Conservation (phyloP, 2,797 vertebrate species). For the Forpus xanthops region DNA sequence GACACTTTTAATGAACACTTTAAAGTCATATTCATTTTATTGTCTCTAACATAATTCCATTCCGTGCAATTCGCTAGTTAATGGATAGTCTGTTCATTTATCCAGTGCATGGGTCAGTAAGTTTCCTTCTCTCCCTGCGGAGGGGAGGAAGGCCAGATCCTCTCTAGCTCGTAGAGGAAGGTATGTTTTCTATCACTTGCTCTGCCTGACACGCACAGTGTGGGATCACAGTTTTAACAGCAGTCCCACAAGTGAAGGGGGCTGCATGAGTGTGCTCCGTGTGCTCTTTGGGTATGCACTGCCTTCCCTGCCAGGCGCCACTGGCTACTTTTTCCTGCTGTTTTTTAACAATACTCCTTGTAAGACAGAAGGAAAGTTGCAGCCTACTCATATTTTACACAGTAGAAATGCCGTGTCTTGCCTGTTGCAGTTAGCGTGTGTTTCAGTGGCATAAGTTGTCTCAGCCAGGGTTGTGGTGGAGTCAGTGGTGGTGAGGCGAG, state of each 20-base stretch:
- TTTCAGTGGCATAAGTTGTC: neutral
- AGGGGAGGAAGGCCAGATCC: neutral
- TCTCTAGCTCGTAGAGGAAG: neutral
- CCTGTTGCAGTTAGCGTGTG: neutral
- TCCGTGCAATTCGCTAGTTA: neutral
- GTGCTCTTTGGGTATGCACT: neutral
- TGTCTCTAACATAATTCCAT: neutral
- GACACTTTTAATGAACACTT: conserved; percentile 4
- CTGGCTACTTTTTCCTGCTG: neutral
- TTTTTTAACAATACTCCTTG: neutral
- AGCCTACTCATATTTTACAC: neutral
- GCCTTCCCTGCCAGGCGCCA: neutral
- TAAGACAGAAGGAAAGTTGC: neutral
- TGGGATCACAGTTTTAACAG: neutral
- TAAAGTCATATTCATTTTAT: neutral
- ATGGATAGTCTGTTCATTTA: conserved; percentile 10
- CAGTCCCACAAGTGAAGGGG: neutral
- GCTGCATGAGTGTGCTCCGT: neutral
- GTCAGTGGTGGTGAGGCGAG: neutral
- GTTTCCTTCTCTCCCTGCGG: neutral
- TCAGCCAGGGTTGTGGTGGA: neutral
- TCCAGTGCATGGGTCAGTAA: neutral
- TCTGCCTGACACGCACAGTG: accelerated
- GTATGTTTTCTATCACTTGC: neutral
- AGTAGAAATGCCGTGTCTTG: neutral